Base-by-base conservation (phyloP, 2,113 vertebrate genomes). In the Tragelaphus strepsiceros region DNA sequence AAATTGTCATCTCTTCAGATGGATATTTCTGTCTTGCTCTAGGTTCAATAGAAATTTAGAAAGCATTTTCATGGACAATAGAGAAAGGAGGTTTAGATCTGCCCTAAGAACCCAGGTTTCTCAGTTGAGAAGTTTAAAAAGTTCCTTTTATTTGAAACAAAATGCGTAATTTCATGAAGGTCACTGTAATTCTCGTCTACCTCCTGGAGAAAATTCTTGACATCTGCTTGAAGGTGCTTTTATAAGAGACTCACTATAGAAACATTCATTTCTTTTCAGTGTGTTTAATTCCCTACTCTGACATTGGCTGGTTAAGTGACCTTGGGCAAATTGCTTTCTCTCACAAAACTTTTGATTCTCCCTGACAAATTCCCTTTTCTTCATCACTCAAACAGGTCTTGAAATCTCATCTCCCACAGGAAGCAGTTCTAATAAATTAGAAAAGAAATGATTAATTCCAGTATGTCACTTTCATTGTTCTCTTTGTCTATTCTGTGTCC, bases 321-420 rank as follows among this genome's bases (percentile, higher is more conserved):
- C 98, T 98, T 98, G 97, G 81, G 32, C 78, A 98, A 98, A 98
- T 98, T 98, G 93, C 96, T 97, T 98, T 97, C 94, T 96, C 74
- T 97, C 82, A 95, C 71, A 97, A 94, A 97, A 97, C 24, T 95
- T 97, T 84, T 95, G 94, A 97, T 97, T 92, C 83, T 95, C 49
- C 43, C 71, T 97, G 88, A 97, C 82, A 93, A 90, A 94, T 88
- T 94, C 61, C 85, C 39, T 88, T 89, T 95, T 91, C 85, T 97
- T 98, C 89, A 97, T 97, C 94, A 85, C 64, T 98, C 96, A 96
- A 88, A 96, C 10, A 89, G 46, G 2, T 85, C 91, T 97, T 96
- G 82, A 95, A 97, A 97, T 93, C 77, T 97, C 97, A 97, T 98
- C 94, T 98, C 91, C 88, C 26, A 32, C n/a, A 94, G 61, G 54